A percentile compares a stretch with the other conserved stretches of the same genome.
phyloP scores from a whole-genome alignment of 2,113 vertebrate species.

The Scatophagus argus region DNA sequence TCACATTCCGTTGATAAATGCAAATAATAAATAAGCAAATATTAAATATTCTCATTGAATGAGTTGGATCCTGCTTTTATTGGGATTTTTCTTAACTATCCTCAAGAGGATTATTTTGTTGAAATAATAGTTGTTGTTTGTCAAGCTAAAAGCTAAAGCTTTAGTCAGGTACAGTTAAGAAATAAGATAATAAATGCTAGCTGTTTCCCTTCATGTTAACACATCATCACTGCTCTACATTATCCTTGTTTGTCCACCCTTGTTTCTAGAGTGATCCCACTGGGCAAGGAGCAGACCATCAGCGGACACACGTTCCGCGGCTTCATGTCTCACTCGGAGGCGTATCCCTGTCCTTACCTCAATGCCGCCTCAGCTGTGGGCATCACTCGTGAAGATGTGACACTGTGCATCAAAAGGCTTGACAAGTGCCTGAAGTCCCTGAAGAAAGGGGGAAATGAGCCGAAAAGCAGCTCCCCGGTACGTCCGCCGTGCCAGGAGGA shows the following conservation, averaged over 20 bases:
- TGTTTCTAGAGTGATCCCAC: slow-evolving; percentile 90
- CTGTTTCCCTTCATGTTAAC: neutral
- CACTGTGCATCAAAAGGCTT: slow-evolving; percentile 92
- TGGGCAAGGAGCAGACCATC: slow-evolving; percentile 88
- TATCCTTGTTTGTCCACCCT: neutral
- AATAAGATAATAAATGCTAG: too few relatives aligned
- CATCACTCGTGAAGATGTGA: slow-evolving; percentile 91
- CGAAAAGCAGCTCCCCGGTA: neutral
- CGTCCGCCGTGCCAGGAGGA: slow-evolving; percentile 32
- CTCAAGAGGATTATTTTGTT: neutral
- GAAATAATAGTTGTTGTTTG: neutral
- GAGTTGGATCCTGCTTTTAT: neutral
- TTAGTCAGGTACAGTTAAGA: neutral
- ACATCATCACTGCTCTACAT: neutral
- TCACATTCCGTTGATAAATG: neutral
- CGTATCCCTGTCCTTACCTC: slow-evolving; percentile 93
- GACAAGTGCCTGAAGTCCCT: slow-evolving; percentile 91
- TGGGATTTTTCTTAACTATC: neutral
- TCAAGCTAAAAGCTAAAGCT: neutral
- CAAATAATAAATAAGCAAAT: neutral
- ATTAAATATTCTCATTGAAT: neutral
- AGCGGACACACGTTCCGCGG: slow-evolving; percentile 91
- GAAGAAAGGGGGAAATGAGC: slow-evolving; percentile 74
- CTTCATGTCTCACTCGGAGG: slow-evolving; percentile 93
- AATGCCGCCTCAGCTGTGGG: slow-evolving; percentile 96